Conservation (phyloP, 2,888 invertebrate genomes). For the Adineta ricciae region DNA sequence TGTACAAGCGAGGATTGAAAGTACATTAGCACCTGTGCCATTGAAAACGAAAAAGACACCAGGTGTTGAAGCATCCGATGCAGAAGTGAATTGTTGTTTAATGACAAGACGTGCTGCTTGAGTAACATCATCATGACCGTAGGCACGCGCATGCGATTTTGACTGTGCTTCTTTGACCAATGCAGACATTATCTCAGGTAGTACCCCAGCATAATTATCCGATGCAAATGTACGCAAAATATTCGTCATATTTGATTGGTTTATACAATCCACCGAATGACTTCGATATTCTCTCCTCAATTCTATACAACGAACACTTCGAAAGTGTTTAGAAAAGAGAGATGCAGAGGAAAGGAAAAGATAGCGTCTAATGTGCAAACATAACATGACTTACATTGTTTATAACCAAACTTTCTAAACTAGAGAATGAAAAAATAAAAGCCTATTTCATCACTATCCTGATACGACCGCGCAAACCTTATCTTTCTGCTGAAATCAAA, state of each 20-base stretch:
- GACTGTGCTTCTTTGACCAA: neutral
- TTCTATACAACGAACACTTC: no score
- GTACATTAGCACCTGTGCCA: slow-evolving; percentile 8
- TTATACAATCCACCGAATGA: no score
- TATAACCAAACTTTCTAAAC: no score
- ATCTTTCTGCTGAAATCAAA: no score
- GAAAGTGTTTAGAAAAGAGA: no score
- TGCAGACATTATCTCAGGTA: neutral
- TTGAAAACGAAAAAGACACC: slow-evolving; percentile 10
- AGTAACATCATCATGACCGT: neutral
- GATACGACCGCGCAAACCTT: no score
- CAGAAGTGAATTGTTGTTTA: neutral
- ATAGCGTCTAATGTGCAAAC: no score
- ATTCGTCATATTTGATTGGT: neutral
- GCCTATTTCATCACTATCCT: no score
- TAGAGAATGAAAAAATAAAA: no score
- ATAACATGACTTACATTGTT: no score
- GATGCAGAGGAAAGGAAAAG: no score
- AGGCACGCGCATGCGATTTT: neutral
- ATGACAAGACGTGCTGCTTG: neutral
- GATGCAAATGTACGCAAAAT: neutral
- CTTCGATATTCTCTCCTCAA: no score
- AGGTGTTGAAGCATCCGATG: neutral
- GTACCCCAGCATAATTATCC: neutral
- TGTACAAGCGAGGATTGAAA: neutral